Evolutionary conservation across 2,797 vertebrate species (phyloP), one percentile per base, ranked within the genome.

Genomic region (Muscicapa comitata): DNA sequence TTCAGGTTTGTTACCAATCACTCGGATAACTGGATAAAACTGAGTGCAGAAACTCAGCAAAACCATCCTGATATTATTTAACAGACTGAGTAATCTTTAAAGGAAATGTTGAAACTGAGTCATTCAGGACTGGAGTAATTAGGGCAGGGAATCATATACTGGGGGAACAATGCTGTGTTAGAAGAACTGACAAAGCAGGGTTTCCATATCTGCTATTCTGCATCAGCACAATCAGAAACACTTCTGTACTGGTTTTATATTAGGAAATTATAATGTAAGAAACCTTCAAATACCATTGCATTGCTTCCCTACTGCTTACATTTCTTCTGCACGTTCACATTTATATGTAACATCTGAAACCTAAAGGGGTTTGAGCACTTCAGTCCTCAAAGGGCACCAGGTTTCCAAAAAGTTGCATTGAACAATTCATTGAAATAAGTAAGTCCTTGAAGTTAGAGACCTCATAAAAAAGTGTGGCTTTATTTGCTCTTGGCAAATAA

Each of bases 31-130:
- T 35, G 63, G 9, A 67, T 77, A 77, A 89, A 92, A 87, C 37
- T 51, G 37, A 73, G 18, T 67, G 53, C 9, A 2, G 72, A 83
- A 92, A 72, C 31, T 65, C 4, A 1, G 45, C 29, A 86, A 85
- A 90, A 86, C 0, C 1, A 40, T 45, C 72, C 62, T 55, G 18
- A 73, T 45, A 18, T 37, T 85, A 6, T 55, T 89, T 67, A 84
- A 55, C 33, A 58, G 20, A 33, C 43, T 48, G 65, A 87, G 40
- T 54, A 85, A 86, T 78, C 57, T 76, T 57, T 72, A 55, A 87
- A 82, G 71, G 67, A 94, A 91, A 79, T 24, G 48, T 14, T 21
- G 74, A 92, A 96, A 91, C 59, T 59, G 84, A 93, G 33, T 89
- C 78, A 67, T 74, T 92, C 59, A 42, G 55, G 72, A 47, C 54